Base-by-base conservation (phyloP, 2,888 invertebrate species). In the Sphecodes monilicornis region DNA sequence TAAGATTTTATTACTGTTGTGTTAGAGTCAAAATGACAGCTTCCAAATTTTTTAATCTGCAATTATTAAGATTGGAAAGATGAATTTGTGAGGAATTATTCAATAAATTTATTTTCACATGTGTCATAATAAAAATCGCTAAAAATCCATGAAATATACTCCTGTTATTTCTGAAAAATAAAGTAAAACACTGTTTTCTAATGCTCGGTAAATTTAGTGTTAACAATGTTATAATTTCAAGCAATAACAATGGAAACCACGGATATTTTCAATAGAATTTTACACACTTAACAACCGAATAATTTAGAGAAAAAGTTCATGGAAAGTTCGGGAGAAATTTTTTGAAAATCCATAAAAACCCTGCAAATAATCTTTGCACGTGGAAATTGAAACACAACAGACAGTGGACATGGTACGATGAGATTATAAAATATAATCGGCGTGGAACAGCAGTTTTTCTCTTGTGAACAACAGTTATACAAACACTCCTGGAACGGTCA, bases 391-490 rank as follows among this genome's bases (percentile, higher is more conserved):
- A 66, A 36, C 16, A 22, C 36, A 36, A 66, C 66, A 36, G 66
- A 10, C 36, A 36, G 10, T 10, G 64, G 32, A 3, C 22, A 22
- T 11, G 32, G 18, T 10, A 18, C 1, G 3, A 0, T 22, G 22
- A 66, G 22, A 10, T 36, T 32, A 66, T 66, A 22, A 66, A 66
- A 66, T 66, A 66, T 32, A 66, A 66, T 66, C 36, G 32, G 22
- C 32, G 3, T 18, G 66, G 18, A 36, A 66, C 66, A 22, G 22
- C 22, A 36, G 32, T 22, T 66, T 36, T 66, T 36, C 66, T 36
- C 64, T 8, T 5, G 57, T 16, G 4, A 3, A 32, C 32, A 66
- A 36, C 32, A 36, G 22, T 36, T 66, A 66, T 22, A 22, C 36
- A 66, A 36, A 66, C 32, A 11, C 1, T 8, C 2, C 11, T n/a